Evolutionary conservation across 2,888 invertebrate genomes (phyloP), one percentile per base, ranked within the genome.

Genomic region (Nomada ruficornis): DNA sequence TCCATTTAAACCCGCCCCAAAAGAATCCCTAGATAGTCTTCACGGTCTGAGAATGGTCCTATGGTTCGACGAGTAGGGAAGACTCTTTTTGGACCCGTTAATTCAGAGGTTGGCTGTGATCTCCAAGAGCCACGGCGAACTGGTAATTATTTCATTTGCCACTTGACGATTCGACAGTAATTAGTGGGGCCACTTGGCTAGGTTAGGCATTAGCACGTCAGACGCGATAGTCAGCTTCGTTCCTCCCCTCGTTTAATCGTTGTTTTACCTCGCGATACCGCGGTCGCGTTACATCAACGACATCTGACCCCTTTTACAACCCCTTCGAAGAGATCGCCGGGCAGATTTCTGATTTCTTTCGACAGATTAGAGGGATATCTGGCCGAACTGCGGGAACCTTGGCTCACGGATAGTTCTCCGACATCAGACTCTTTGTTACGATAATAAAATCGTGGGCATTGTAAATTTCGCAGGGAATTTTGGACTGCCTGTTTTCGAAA

Each of bases 101-200:
- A 78, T 70, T 70, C 71, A 80, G 65, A 71, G 54, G 15, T 36
- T 11, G 50, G n/a, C 47, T 50, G 20, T 50, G 65, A 80, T 79
- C 55, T 59, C 50, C 63, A 57, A 23, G 26, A 71, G 36, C 52
- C 47, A 36, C 65, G 64, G 55, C 80, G 60, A 36, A 54, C 71
- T 71, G 65, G 79, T 80, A 80, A 80, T 80, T 80, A 80, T 78
- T 80, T 78, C 79, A 62, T 78, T 80, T 60, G 42, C 65, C 54
- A 72, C 80, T 78, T 65, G 60, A 50, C 42, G 62, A 71, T 80
- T 72, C 80, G 71, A 72, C 70, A 60, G 65, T 78, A 78, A 77
- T 80, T 78, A 80, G 69, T 70, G 78, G 60, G 52, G 29, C 44
- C 23, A 44, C 64, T 77, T 65, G 57, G 29, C 47, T 63, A 0